Percentiles rank a stretch among this genome's conserved stretches.
Evolutionary conservation across 2,797 vertebrate species (phyloP).

Genomic region (Sylvilagus floridanus): DNA sequence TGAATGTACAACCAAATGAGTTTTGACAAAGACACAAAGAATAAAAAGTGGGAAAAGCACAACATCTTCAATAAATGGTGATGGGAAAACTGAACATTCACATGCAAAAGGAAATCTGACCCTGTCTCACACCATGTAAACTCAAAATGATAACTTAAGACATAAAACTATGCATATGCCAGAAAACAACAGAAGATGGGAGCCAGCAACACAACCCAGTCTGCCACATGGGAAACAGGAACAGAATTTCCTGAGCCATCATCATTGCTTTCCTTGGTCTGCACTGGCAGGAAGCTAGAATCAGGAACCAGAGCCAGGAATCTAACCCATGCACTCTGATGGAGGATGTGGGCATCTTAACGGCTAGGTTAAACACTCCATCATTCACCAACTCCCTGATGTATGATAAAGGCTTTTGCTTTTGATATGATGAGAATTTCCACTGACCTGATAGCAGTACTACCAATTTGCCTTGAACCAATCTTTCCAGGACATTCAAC

Average conservation of each 20-base stretch:
- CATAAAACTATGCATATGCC: neutral
- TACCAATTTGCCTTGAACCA: neutral
- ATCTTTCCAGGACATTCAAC: constrained; percentile 3
- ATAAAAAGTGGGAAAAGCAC: no score
- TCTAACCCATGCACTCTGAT: neutral
- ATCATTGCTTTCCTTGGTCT: no score
- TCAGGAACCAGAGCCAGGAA: no score
- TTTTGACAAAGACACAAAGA: neutral
- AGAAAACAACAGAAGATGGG: no score
- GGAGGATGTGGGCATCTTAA: neutral
- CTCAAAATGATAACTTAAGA: neutral
- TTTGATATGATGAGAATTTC: neutral
- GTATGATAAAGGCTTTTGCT: neutral
- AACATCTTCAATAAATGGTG: neutral
- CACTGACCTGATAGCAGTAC: neutral
- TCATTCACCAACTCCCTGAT: neutral
- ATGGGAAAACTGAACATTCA: neutral
- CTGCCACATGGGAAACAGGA: no score
- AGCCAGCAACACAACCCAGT: no score
- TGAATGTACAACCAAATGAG: no score
- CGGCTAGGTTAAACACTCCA: no score
- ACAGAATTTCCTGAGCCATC: no score
- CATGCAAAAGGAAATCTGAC: neutral
- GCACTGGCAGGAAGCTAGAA: no score
- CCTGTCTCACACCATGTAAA: neutral